phyloP scores from a whole-genome alignment of 37 sponge, comb jelly and placozoan genomes.

The Ephydatia muelleri region DNA sequence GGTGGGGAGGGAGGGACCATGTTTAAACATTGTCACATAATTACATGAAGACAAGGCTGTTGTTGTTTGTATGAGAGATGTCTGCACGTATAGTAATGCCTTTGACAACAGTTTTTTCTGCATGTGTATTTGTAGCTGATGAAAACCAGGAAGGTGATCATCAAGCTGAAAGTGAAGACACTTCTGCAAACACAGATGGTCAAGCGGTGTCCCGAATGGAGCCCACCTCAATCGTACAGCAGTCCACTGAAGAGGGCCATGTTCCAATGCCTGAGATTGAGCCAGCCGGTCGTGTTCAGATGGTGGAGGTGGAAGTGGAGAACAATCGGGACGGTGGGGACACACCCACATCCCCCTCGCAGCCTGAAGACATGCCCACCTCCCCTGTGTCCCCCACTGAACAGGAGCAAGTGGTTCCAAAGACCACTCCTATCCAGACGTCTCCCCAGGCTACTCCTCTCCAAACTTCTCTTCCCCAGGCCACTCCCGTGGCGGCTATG shows the following conservation, averaged over 20 bases:
- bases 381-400: background rate
- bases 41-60: no score
- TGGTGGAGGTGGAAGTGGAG: constrained; percentile 67
- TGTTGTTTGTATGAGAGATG: background rate
- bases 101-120: background rate
- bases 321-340: background rate
- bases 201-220: background rate
- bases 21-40: no score
- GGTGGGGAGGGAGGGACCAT: constrained; percentile 15
- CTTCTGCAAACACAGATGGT: background rate
- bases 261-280: constrained; percentile 40
- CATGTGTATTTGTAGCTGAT: background rate
- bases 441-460: background rate
- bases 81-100: no score
- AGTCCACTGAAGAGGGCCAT: background rate
- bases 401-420: background rate
- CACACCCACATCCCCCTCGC: background rate
- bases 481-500: background rate
- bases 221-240: background rate
- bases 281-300: constrained; percentile 25
- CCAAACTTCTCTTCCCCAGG: background rate
- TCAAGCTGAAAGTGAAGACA: background rate
- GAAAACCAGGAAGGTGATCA: background rate
- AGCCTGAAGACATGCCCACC: background rate
- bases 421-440: background rate